phyloP scores from a whole-genome alignment of 1,140 invertebrate genomes.

The Drosophila sp. region DNA sequence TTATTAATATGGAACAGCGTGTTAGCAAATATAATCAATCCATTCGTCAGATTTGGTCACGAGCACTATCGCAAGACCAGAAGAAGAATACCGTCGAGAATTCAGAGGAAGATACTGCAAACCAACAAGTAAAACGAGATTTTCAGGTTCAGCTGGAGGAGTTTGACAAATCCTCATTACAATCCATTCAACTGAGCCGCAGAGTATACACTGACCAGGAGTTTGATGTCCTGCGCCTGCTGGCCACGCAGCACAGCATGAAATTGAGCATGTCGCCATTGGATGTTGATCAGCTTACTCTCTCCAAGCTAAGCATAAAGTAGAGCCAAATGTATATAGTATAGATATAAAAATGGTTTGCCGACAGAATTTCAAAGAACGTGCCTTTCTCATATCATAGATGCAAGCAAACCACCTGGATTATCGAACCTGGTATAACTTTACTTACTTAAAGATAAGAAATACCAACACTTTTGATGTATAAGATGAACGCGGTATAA shows the following conservation, averaged over 20 bases:
- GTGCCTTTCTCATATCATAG: too few species aligned
- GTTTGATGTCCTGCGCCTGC: slow-evolving; percentile 26
- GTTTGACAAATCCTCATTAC: slow-evolving; percentile 22
- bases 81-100: background rate
- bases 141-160: slow-evolving; percentile 33
- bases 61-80: slow-evolving; percentile 36
- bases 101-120: background rate
- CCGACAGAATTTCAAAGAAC: background rate
- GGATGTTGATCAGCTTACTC: slow-evolving; percentile 45
- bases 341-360: too few species aligned
- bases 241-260: slow-evolving; percentile 43
- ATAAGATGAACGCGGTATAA: too few species aligned
- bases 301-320: slow-evolving; percentile 47
- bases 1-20: slow-evolving; percentile 31
- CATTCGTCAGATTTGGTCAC: slow-evolving; percentile 54
- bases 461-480: too few species aligned
- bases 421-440: too few species aligned
- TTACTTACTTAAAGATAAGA: too few species aligned
- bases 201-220: slow-evolving; percentile 38
- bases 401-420: background rate
- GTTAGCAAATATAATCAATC: slow-evolving; percentile 57
- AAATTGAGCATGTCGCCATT: slow-evolving; percentile 46
- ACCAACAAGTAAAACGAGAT: slow-evolving; percentile 26
- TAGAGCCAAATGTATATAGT: background rate
- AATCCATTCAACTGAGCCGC: slow-evolving; percentile 31